Percentiles rank a stretch among this genome's conserved stretches.
Evolutionary conservation across 92 coral and sea anemone species (phyloP).

Genomic region (Actinostola sp.): DNA sequence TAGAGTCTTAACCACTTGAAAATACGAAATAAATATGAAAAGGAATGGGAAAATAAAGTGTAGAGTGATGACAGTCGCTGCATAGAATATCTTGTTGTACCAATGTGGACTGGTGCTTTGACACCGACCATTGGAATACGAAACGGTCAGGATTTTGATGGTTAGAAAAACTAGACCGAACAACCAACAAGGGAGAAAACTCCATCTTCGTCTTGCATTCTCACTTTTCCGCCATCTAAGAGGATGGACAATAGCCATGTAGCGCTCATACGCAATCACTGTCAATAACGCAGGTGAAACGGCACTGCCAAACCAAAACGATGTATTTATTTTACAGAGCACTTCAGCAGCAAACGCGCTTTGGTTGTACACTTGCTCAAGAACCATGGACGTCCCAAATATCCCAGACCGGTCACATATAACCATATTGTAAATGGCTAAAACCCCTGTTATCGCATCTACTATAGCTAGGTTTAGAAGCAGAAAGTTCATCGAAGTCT

Average conservation of each 20-base stretch:
- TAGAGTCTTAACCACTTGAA: conserved; percentile 6
- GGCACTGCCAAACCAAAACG: conserved; percentile 11
- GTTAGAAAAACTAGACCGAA: neutral
- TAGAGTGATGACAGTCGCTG: neutral
- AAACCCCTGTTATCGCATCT: conserved; percentile 3
- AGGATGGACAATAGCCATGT: conserved; percentile 29
- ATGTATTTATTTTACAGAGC: conserved; percentile 6
- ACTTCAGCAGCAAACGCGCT: conserved; percentile 15
- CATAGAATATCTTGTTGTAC: conserved; percentile 1
- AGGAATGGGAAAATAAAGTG: conserved; percentile 6
- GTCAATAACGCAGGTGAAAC: conserved; percentile 5
- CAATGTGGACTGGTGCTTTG: neutral
- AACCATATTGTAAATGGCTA: conserved; percentile 3
- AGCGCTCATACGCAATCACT: conserved; percentile 19
- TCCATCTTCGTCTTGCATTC: conserved; percentile 6
- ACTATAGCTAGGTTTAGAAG: conserved; percentile 13
- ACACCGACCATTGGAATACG: conserved; percentile 4
- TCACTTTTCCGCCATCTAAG: neutral
- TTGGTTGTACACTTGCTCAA: conserved; percentile 16
- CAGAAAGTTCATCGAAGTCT: conserved; percentile 18
- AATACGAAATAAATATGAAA: conserved; percentile 2
- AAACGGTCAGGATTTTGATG: neutral
- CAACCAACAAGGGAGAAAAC: conserved; percentile 11
- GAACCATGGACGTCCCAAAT: conserved; percentile 3
- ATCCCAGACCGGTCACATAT: neutral